Evolutionary conservation across 2,797 vertebrate genomes (phyloP).

Genomic region (Anisognathus igniventris): DNA sequence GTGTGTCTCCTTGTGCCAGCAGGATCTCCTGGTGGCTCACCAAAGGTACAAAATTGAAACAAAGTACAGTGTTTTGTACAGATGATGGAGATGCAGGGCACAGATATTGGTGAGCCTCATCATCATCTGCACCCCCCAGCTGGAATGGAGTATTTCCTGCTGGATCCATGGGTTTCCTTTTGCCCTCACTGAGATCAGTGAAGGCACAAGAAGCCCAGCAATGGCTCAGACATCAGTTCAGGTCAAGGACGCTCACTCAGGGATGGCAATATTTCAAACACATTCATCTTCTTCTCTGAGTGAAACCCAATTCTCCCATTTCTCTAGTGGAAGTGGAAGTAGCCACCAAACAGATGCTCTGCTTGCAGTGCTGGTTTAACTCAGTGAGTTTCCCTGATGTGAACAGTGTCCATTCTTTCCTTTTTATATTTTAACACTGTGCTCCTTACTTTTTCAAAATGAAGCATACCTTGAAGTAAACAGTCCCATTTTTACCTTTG

Average conservation of each 20-base stretch:
- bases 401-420: not conserved
- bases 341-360: not conserved
- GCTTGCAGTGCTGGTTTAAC: not conserved
- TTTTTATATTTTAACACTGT: not conserved
- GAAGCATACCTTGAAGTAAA: not conserved
- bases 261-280: not conserved
- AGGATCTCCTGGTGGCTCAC: not conserved
- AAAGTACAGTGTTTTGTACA: not conserved
- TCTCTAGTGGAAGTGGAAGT: not conserved
- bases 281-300: not conserved
- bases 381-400: not conserved
- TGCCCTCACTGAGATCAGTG: not conserved
- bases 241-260: not conserved
- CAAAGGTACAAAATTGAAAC: not conserved
- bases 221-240: not conserved
- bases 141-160: not conserved
- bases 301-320: not conserved
- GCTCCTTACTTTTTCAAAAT: not conserved
- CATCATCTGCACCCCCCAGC: too few species aligned
- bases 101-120: not conserved
- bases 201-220: not conserved
- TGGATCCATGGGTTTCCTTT: not conserved
- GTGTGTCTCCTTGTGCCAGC: not conserved
- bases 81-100: not conserved
- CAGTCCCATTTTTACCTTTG: not conserved